phyloP scores from a whole-genome alignment of 2,888 invertebrate genomes.

The Euplexia lucipara region DNA sequence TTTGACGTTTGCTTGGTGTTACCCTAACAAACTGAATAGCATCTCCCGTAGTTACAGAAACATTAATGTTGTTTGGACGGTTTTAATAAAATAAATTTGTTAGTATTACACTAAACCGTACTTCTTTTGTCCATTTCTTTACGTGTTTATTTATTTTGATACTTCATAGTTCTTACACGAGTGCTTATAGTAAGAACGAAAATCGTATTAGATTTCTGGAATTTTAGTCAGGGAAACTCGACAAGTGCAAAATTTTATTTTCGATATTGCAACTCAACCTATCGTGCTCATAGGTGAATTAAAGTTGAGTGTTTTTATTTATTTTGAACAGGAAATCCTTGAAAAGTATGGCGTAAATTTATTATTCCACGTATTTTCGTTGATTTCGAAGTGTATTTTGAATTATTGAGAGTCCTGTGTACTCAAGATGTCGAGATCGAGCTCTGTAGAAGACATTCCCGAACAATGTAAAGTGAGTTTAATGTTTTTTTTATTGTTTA shows the following conservation, averaged over 20 bases:
- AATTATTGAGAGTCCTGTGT: slow-evolving; percentile 26
- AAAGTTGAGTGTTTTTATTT: slow-evolving; percentile 64
- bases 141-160: not conserved
- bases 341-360: slow-evolving; percentile 73
- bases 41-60: not conserved
- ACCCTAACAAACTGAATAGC: not conserved
- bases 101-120: not conserved
- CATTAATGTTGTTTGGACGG: too few species aligned
- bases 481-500: slow-evolving; percentile 61
- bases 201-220: not conserved
- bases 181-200: too few species aligned
- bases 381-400: slow-evolving; percentile 32
- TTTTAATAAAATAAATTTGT: not conserved
- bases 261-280: slow-evolving; percentile 26
- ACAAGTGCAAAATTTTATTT: not conserved
- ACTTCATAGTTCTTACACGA: not conserved
- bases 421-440: slow-evolving; percentile 80
- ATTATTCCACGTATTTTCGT: slow-evolving; percentile 37
- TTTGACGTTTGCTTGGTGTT: slow-evolving; percentile 24
- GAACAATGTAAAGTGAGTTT: slow-evolving; percentile 84
- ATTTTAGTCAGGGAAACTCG: too few species aligned
- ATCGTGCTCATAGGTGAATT: slow-evolving; percentile 29
- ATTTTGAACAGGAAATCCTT: slow-evolving; percentile 68
- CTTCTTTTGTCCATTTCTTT: too few species aligned
- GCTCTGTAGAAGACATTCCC: slow-evolving; percentile 86